Base-by-base conservation (phyloP, 2,113 vertebrate genomes). In the Orycteropus afer region DNA sequence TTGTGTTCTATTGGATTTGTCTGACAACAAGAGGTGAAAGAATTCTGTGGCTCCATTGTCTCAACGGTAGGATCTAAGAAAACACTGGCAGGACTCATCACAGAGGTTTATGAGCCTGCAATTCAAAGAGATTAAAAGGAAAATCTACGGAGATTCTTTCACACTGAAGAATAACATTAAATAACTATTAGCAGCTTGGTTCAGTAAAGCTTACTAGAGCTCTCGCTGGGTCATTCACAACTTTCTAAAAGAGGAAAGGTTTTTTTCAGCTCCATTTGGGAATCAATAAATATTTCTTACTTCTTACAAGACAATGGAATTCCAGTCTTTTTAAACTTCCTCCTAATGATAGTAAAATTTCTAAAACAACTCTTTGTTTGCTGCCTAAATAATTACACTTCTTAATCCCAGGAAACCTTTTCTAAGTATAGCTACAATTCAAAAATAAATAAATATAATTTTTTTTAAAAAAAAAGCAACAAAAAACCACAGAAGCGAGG, bases 151-250 rank as follows among this genome's bases (percentile, higher is more conserved):
- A 97, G 97, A 98, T 98, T 98, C 98, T 98, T 98, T 98, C 98
- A 98, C 97, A 96, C 97, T 97, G 93, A 97, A 98, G 98, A 98
- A 98, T 98, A 98, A 98, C 98, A 98, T 98, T 98, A 99, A 99
- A 98, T 98, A 98, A 98, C 98, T 98, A 98, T 98, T 98, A 99
- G 98, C 97, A 97, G 97, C 98, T 97, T 94, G 98, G 97, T 98
- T 98, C 98, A 98, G 98, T 97, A 98, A 98, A 98, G 98, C 98
- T 98, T 98, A 98, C 98, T 88, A 97, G 98, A 97, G 96, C 98
- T 97, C 98, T 98, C 97, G 98, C 98, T 98, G 98, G 97, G 98
- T 98, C 98, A 98, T 98, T 98, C 98, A 98, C 96, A 97, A 96
- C 97, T 97, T 97, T 97, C 94, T 98, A 94, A 98, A 98, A 97